Conservation (phyloP, 2,888 invertebrate genomes). For the Zelleria hepariella region DNA sequence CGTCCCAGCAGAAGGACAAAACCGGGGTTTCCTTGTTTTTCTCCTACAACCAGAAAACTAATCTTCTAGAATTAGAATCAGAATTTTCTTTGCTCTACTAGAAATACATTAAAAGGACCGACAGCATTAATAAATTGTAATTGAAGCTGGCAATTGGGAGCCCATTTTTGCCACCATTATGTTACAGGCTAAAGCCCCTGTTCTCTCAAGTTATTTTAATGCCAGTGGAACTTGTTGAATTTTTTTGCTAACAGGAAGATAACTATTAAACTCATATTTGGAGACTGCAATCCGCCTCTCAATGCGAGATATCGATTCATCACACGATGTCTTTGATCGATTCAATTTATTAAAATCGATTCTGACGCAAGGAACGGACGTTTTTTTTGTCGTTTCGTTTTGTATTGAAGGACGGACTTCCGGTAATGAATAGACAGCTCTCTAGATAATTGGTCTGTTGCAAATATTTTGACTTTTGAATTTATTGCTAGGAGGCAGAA, state of each 20-base stretch:
- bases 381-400: background rate
- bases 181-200: too few relatives aligned
- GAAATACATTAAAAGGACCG: too few relatives aligned
- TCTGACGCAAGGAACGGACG: background rate
- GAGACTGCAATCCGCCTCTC: constrained; percentile 18
- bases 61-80: too few relatives aligned
- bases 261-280: background rate
- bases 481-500: background rate
- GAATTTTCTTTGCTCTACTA: too few relatives aligned
- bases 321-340: constrained; percentile 15
- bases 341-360: constrained; percentile 12
- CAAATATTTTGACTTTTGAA: constrained; percentile 57
- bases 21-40: too few relatives aligned
- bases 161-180: too few relatives aligned
- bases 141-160: too few relatives aligned
- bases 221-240: background rate
- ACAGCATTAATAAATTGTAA: too few relatives aligned
- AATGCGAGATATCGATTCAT: constrained; percentile 34
- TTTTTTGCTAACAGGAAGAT: background rate
- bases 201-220: background rate
- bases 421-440: constrained; percentile 29
- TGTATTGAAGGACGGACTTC: constrained; percentile 40
- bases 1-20: too few relatives aligned
- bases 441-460: constrained; percentile 24
- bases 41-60: too few relatives aligned